A percentile compares a stretch with the other conserved stretches of the same genome.
Conservation (phyloP, 2,113 vertebrate species). For the Odontesthes bonariensis region DNA sequence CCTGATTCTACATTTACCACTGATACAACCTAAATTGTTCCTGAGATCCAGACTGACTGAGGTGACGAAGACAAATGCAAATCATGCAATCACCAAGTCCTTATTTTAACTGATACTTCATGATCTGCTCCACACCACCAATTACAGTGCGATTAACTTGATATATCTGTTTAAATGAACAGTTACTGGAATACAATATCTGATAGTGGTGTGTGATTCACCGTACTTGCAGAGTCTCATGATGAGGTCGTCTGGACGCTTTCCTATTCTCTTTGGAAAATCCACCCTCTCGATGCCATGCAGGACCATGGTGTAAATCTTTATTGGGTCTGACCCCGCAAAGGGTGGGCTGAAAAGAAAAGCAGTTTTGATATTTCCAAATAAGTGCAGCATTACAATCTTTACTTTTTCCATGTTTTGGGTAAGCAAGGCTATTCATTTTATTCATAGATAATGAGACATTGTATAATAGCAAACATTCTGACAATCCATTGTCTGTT, state of each 20-base stretch:
- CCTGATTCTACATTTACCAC: no score
- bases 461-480: no score
- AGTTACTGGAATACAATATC: background rate
- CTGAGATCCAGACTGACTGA: no score
- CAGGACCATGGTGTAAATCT: conserved; percentile 85
- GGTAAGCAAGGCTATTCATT: background rate
- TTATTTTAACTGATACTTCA: background rate
- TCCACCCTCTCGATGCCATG: conserved; percentile 84
- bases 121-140: no score
- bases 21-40: no score
- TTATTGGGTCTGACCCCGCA: conserved; percentile 81
- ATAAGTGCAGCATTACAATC: background rate
- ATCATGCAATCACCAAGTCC: no score
- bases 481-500: no score
- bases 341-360: conserved; percentile 79
- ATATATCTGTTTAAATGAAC: no score
- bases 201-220: background rate
- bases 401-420: background rate
- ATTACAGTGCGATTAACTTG: no score
- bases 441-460: no score
- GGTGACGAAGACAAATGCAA: no score
- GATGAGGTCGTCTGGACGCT: conserved; percentile 83
- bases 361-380: background rate
- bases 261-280: conserved; percentile 81
- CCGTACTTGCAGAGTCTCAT: conserved; percentile 82